phyloP scores from a whole-genome alignment of 2,113 vertebrate genomes.

The Neogale vison region DNA sequence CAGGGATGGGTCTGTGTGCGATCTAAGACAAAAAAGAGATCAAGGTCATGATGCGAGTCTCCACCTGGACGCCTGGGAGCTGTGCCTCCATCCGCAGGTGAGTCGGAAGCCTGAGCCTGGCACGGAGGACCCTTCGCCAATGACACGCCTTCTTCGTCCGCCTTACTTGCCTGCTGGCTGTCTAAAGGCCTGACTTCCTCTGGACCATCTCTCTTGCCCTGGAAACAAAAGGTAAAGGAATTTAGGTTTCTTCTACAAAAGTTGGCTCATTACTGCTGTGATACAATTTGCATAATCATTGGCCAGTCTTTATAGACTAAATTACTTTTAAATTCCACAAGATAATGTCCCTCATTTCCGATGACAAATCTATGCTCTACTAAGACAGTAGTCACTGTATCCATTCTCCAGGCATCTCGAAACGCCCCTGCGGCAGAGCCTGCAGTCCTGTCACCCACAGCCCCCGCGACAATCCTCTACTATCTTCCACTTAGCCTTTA shows the following conservation, averaged over 20 bases:
- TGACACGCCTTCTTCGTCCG: background rate
- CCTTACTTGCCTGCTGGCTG: background rate
- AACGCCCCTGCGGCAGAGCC: background rate
- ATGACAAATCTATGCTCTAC: background rate
- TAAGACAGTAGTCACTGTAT: background rate
- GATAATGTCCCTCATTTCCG: background rate
- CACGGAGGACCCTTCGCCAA: background rate
- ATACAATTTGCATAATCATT: background rate
- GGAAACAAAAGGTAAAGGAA: constrained; percentile 29
- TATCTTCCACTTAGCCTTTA: background rate
- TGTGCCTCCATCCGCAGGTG: constrained; percentile 35
- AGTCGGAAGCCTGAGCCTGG: constrained; percentile 9
- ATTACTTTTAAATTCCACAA: constrained; percentile 1
- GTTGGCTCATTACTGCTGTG: background rate
- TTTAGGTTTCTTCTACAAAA: background rate
- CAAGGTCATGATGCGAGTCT: background rate
- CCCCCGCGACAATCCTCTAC: background rate
- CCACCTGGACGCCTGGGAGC: constrained; percentile 76
- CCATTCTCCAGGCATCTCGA: background rate
- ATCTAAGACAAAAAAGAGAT: background rate
- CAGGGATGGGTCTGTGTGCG: background rate
- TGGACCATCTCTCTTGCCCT: constrained; percentile 39
- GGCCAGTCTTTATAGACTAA: background rate
- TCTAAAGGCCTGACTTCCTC: constrained; percentile 36
- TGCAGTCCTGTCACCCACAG: background rate